Evolutionary conservation across 2,113 vertebrate genomes (phyloP).

Genomic region (Austrofundulus limnaeus): DNA sequence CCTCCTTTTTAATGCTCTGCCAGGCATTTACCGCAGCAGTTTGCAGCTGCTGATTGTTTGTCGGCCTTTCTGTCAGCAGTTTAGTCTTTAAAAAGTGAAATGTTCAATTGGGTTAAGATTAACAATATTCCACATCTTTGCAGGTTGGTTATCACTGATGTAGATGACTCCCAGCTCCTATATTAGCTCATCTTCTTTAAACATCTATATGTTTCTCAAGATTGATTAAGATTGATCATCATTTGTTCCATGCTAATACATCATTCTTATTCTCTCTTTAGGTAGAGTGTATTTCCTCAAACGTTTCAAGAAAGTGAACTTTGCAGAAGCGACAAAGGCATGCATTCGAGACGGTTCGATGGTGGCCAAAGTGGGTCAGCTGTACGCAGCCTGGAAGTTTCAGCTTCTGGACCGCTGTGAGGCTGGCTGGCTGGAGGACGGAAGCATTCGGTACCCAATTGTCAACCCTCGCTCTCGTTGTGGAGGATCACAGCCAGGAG

Average conservation of each 20-base stretch:
- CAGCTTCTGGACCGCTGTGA: constrained; percentile 93
- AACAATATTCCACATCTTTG: no score
- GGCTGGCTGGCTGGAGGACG: constrained; percentile 91
- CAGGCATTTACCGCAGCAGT: no score
- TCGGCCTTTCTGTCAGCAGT: no score
- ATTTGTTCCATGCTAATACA: constrained; percentile 1
- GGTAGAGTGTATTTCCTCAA: constrained; percentile 93
- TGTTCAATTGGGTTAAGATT: no score
- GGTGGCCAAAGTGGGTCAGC: constrained; percentile 91
- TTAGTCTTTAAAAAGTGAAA: no score
- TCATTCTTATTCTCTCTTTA: constrained; percentile 38
- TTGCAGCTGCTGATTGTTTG: no score
- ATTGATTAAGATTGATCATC: no score
- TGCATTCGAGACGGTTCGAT: constrained; percentile 83
- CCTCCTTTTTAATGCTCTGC: no score
- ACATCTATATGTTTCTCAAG: no score
- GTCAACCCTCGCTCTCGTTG: constrained; percentile 91
- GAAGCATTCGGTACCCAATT: constrained; percentile 93
- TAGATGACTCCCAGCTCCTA: no score
- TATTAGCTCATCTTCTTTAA: no score
- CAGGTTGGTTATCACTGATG: no score
- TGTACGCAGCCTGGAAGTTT: constrained; percentile 93
- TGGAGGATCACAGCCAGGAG: constrained; percentile 86
- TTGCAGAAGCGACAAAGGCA: constrained; percentile 83
- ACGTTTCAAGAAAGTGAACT: constrained; percentile 89